Evolutionary conservation across 2,888 invertebrate species (phyloP), one percentile per base, ranked within the genome.

Genomic region (Diplazon laetatorius): DNA sequence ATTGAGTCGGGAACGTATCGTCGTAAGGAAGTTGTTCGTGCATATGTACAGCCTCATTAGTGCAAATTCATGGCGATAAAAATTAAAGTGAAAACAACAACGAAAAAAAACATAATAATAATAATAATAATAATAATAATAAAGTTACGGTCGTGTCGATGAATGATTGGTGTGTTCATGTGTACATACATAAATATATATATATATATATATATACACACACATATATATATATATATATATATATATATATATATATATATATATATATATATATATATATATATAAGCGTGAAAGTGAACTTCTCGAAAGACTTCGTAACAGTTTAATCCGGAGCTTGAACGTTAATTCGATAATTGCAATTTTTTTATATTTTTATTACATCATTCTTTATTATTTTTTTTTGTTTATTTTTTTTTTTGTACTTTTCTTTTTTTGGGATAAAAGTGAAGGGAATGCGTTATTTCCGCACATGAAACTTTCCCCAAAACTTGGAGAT

Each of bases 401-500:
- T 30, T 30, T 2, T 30, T n/a, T n/a, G n/a, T n/a, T 30, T 30
- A 5, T 6, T 6, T 30, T 30, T 30, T 6, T 39, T 37, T 44
- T 30, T 30, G 2, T 30, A 5, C 2, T 5, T 30, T 30, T 30
- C 6, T 2, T 30, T 70, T 73, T 63, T 73, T 50, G 14, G 35
- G 63, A 59, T 65, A 14, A 70, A 70, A 78, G 78, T 74, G 70
- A 74, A 78, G 78, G 74, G 65, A 50, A 18, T 35, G 12, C 14
- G 16, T 25, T 50, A 46, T 22, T 22, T 39, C 37, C 18, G 42
- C 12, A 8, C 35, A 44, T 65, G 59, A 25, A n/a, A 65, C 78
- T 78, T 78, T 78, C 74, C 70, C 69, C 78, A 78, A 78, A 78
- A n/a, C n/a, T 63, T 78, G 22, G 12, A 25, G 42, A 68, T 35